phyloP scores from a whole-genome alignment of 2,888 invertebrate species.

The Carterocephalus palaemon region DNA sequence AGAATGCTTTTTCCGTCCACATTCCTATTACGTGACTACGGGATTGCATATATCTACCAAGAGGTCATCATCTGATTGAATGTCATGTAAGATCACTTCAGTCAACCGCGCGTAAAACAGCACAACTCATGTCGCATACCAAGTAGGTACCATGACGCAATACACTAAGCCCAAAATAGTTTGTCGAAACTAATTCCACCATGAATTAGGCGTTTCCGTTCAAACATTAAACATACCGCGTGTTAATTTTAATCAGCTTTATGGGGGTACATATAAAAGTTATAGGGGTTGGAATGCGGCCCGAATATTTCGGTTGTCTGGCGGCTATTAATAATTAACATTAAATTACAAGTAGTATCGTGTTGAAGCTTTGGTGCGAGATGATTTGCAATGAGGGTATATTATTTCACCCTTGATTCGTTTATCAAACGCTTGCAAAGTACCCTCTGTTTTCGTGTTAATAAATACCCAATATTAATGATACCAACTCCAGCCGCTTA shows the following conservation, averaged over 20 bases:
- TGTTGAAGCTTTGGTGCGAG: conserved; percentile 1
- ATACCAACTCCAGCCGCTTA: too few relatives aligned
- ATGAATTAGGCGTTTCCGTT: conserved; percentile 36
- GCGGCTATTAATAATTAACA: conserved; percentile 23
- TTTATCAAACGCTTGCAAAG: conserved; percentile 2
- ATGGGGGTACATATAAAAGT: conserved; percentile 30
- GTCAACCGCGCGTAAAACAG: too few relatives aligned
- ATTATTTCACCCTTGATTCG: too few relatives aligned
- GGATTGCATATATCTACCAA: too few relatives aligned
- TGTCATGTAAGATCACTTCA: too few relatives aligned
- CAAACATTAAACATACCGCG: conserved; percentile 31
- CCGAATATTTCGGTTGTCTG: conserved; percentile 23
- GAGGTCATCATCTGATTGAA: too few relatives aligned
- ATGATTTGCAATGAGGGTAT: conserved; percentile 18
- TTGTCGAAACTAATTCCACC: conserved; percentile 20
- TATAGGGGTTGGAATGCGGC: conserved; percentile 29
- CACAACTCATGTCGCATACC: conserved; percentile 1
- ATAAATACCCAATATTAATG: too few relatives aligned
- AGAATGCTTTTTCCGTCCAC: too few relatives aligned
- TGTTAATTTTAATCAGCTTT: conserved; percentile 36
- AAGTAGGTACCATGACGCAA: conserved; percentile 6
- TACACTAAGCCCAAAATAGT: background rate
- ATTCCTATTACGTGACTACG: too few relatives aligned
- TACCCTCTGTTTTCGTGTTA: too few relatives aligned
- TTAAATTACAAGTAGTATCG: conserved; percentile 11